These are phyloP conservation scores for Lydus trimaculatus DNA, from an alignment of 2,888 invertebrate species.

Conservation along the genomic window DNA sequence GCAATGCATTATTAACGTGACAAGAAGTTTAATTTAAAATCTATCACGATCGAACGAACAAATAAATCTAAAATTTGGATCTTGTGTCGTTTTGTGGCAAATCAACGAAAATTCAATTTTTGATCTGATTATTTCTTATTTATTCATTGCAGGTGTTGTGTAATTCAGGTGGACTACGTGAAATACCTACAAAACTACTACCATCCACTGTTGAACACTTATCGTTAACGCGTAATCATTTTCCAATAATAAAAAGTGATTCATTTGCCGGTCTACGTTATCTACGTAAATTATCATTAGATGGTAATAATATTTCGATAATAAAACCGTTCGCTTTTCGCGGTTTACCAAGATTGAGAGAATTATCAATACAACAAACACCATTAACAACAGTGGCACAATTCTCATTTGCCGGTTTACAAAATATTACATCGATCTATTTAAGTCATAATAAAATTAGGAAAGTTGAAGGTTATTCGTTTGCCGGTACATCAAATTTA, in stretches of 20 bases:
- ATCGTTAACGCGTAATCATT: slow-evolving; percentile 84
- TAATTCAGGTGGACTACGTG: slow-evolving; percentile 83
- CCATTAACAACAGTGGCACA: slow-evolving; percentile 81
- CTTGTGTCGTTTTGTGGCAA: no score
- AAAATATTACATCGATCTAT: slow-evolving; percentile 78
- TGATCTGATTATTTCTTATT: slow-evolving; percentile 11
- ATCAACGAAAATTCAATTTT: no score
- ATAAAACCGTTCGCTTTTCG: slow-evolving; percentile 88
- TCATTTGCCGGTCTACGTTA: slow-evolving; percentile 83
- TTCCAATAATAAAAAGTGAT: slow-evolving; percentile 81
- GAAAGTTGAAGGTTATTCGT: slow-evolving; percentile 74
- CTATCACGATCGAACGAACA: background rate
- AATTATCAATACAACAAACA: slow-evolving; percentile 80
- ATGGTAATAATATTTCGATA: slow-evolving; percentile 85
- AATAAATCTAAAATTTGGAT: no score
- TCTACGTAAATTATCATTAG: slow-evolving; percentile 82
- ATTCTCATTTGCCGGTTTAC: slow-evolving; percentile 84
- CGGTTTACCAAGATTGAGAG: slow-evolving; percentile 78
- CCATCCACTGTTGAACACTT: slow-evolving; percentile 83
- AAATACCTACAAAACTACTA: slow-evolving; percentile 78
- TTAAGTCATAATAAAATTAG: slow-evolving; percentile 66
- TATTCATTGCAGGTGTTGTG: slow-evolving; percentile 76
- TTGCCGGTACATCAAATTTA: slow-evolving; percentile 86
- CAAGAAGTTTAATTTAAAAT: slow-evolving; percentile 1
- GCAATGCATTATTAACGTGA: background rate